Evolutionary conservation across 2,888 invertebrate genomes (phyloP).

Genomic region (Nasonovia ribisnigri): DNA sequence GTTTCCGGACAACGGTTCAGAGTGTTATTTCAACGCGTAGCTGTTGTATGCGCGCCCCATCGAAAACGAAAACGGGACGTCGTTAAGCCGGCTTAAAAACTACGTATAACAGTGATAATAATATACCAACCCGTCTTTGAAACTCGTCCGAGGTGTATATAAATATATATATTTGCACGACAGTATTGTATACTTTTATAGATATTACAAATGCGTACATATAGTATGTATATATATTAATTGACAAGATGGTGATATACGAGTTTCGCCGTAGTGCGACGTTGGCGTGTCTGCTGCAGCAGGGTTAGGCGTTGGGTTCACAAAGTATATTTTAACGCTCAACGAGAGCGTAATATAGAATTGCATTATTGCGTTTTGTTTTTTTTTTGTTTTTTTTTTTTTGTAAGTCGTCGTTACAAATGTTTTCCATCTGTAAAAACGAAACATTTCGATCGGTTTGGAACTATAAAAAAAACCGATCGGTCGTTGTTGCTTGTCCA

Average conservation of each 20-base stretch:
- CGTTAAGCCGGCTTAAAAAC: conserved; percentile 29
- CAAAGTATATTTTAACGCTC: neutral
- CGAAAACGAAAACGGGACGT: neutral
- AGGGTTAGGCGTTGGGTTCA: neutral
- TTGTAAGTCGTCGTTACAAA: neutral
- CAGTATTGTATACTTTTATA: neutral
- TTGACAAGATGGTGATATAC: neutral
- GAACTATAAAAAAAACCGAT: no score
- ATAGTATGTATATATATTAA: neutral
- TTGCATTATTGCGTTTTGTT: neutral
- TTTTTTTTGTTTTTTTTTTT: neutral
- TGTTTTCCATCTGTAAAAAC: neutral
- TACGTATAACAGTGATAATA: neutral
- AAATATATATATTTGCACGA: neutral
- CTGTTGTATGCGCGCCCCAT: neutral
- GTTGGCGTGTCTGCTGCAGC: neutral
- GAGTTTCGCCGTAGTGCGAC: neutral
- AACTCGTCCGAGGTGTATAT: neutral
- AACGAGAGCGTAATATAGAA: neutral
- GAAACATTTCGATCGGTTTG: neutral
- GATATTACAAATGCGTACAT: neutral
- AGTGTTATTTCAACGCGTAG: neutral
- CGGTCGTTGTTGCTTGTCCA: no score
- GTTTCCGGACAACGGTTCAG: neutral
- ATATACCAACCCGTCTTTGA: neutral